These are phyloP conservation scores for Ditylenchus dipsaci DNA, from an alignment of 1,140 invertebrate genomes.

Conservation along the genomic window DNA sequence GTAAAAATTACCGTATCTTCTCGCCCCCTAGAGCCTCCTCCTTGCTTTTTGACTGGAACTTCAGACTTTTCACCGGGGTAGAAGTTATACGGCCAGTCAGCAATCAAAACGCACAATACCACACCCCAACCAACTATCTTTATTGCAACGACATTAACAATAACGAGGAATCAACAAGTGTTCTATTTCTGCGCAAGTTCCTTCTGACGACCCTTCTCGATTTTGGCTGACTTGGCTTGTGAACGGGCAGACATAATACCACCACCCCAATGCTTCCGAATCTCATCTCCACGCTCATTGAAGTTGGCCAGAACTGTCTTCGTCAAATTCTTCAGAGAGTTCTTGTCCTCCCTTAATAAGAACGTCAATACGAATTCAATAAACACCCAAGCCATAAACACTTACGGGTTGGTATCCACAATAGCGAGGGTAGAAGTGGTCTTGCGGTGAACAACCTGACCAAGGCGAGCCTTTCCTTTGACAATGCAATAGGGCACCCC, in stretches of 20 bases:
- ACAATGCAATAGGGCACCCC: slow-evolving; percentile 97
- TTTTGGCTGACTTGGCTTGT: slow-evolving; percentile 67
- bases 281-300: slow-evolving; percentile 94
- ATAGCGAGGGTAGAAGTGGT: slow-evolving; percentile 81
- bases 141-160: too few species aligned
- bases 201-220: slow-evolving; percentile 33
- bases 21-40: too few species aligned
- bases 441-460: slow-evolving; percentile 83
- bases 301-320: slow-evolving; percentile 95
- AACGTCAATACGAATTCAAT: too few species aligned
- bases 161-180: too few species aligned
- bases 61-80: too few species aligned
- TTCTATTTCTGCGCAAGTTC: slow-evolving; percentile 18
- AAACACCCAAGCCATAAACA: slow-evolving; percentile 23
- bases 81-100: too few species aligned
- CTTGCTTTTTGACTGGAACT: too few species aligned
- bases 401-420: slow-evolving; percentile 69
- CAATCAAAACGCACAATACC: too few species aligned
- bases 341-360: slow-evolving; percentile 69
- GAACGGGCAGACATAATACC: slow-evolving; percentile 89
- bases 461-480: slow-evolving; percentile 87
- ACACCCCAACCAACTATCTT: too few species aligned
- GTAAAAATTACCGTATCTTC: too few species aligned
- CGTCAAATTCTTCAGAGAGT: slow-evolving; percentile 79
- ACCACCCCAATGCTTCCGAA: slow-evolving; percentile 95